A percentile compares a stretch with the other conserved stretches of the same genome.
Evolutionary conservation across 2,113 vertebrate genomes (phyloP).

Genomic region (Megaceryle maxima): DNA sequence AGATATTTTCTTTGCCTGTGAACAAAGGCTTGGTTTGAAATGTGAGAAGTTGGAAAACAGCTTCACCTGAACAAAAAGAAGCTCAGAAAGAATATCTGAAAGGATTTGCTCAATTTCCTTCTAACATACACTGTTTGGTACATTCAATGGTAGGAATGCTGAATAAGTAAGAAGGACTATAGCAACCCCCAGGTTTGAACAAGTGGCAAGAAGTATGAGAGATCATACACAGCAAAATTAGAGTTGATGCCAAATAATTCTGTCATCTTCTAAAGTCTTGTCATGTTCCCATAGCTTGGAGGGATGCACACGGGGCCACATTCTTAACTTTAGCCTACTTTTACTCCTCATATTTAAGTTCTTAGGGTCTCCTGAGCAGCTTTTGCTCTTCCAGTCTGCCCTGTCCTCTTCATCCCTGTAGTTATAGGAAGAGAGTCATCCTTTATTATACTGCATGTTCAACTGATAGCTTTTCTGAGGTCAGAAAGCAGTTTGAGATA

Average conservation of each 20-base stretch:
- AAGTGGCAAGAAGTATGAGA: not conserved
- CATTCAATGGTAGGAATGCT: not conserved
- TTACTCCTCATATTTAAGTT: not conserved
- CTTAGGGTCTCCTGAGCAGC: not conserved
- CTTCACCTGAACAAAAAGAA: not conserved
- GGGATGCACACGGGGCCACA: not conserved
- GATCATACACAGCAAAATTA: not conserved
- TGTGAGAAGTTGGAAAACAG: not conserved
- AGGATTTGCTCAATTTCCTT: not conserved
- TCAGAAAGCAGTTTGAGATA: not conserved
- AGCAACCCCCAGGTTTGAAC: not conserved
- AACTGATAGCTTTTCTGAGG: not conserved
- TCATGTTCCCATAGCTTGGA: not conserved
- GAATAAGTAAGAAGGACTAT: not conserved
- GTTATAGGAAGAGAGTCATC: not conserved
- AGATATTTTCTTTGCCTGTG: not conserved
- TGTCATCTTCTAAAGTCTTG: not conserved
- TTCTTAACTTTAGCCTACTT: not conserved
- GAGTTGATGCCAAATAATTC: not conserved
- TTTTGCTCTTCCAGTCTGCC: not conserved
- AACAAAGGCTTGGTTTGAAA: not conserved
- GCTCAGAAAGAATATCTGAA: not conserved
- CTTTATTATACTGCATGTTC: not conserved
- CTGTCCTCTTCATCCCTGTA: not conserved
- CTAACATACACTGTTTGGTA: rapidly evolving